Evolutionary conservation across 2,888 invertebrate species (phyloP), one percentile per base, ranked within the genome.

Genomic region (Ectemnius continuus): DNA sequence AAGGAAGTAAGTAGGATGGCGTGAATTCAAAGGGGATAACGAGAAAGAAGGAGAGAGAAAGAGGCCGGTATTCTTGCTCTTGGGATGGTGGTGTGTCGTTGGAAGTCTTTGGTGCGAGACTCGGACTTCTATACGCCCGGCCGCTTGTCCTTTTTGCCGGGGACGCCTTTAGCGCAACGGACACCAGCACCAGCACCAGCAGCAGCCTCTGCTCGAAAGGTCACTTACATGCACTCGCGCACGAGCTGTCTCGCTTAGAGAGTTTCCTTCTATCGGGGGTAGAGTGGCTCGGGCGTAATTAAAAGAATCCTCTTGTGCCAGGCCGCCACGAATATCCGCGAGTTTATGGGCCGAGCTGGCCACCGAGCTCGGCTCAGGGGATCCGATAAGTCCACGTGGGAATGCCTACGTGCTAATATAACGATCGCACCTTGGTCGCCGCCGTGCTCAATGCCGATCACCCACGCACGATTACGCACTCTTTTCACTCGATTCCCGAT

Each of bases 251-350:
- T 78, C 78, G 62, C 48, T 61, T 46, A 13, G 66, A n/a, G 56
- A 47, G 61, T 67, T 36, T 2, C 36, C 36, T 36, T 62, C 70
- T 77, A 78, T 73, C 72, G 68, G 52, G n/a, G n/a, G 52, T 16
- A 52, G 52, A 14, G 52, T 52, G 14, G 63, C 26, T 26, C 28
- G 18, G 60, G 52, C 23, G 61, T 68, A 81, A 83, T 81, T 83
- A 83, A 83, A 83, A 83, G 79, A 83, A 81, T 78, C 60, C 63
- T 45, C 60, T 58, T 20, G 59, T 59, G 83, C 68, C 71, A 73
- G 63, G 63, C 66, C 58, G 59, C 68, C 72, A 65, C 68, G 73
- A 83, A 81, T 81, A 76, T 83, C 83, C 73, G 58, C 70, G 69
- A 81, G 60, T 83, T 83, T 83, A 83, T 75, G 83, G 36, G 78